These are phyloP conservation scores for Plectrocnemia conspersa DNA, from an alignment of 1,140 invertebrate species.

Conservation along the genomic window DNA sequence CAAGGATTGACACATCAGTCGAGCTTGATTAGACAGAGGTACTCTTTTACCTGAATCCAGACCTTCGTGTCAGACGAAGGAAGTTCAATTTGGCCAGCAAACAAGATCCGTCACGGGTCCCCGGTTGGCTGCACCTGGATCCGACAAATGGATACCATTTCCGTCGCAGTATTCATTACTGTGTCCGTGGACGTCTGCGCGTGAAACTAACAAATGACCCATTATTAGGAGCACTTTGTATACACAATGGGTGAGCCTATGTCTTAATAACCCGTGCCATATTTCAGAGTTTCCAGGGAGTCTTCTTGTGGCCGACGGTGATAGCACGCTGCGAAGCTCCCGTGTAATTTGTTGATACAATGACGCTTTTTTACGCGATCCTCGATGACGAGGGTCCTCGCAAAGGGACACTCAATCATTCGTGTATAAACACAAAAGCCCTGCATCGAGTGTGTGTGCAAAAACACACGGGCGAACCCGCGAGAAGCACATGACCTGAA, in stretches of 20 bases:
- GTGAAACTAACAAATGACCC: conserved; percentile 37
- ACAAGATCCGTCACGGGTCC: conserved; percentile 12
- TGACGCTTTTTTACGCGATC: conserved; percentile 5
- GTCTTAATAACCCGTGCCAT: conserved; percentile 34
- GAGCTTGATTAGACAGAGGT: too few species aligned
- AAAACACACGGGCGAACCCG: too few species aligned
- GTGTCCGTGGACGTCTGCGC: conserved; percentile 31
- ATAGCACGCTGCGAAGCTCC: conserved; percentile 3
- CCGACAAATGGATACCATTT: conserved; percentile 28
- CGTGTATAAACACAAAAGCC: too few species aligned
- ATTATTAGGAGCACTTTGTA: conserved; percentile 35
- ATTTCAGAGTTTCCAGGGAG: conserved; percentile 22
- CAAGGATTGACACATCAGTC: too few species aligned
- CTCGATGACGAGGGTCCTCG: conserved; percentile 1
- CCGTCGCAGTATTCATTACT: conserved; percentile 31
- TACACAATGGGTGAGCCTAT: conserved; percentile 28
- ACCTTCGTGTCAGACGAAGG: too few species aligned
- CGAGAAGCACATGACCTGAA: too few species aligned
- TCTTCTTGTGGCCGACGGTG: conserved; percentile 11
- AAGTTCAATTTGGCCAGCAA: not conserved
- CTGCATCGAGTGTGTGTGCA: too few species aligned
- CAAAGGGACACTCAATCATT: not conserved
- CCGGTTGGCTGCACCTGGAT: conserved; percentile 18
- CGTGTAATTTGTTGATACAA: conserved; percentile 6
- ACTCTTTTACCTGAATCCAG: too few species aligned